Base-by-base conservation (phyloP, 2,113 vertebrate genomes). In the Zosterops borbonicus region DNA sequence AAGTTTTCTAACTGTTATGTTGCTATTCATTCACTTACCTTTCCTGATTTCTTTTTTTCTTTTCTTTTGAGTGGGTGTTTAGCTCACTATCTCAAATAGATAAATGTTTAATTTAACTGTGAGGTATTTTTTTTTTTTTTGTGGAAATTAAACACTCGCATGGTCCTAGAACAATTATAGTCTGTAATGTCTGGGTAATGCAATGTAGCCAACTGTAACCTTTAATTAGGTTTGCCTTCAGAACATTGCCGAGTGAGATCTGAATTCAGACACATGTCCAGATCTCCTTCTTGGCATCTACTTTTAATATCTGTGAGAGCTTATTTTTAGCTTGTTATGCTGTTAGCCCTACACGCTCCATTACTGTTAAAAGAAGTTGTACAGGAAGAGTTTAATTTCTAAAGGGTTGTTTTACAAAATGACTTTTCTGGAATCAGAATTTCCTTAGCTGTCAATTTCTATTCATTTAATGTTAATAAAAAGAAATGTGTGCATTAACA, bases 201-300 rank as follows among this genome's bases (percentile, higher is more conserved):
- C 70, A 83, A 76, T 2, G 6, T 75, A 91, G 71, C 49, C 93
- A 93, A 92, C 69, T 92, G 80, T 91, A 96, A 91, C 83, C 91
- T 97, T 94, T 93, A 93, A 96, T 96, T 97, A 93, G 35, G 44
- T 92, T 94, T 96, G 83, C 63, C 50, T 95, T 95, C 87, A 80
- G 91, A 93, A 79, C 64, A 65, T 39, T 94, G 89, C 90, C 91
- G 92, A 92, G 78, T 83, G 87, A 95, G 87, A 89, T 95, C 89
- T 94, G 83, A 95, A 83, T 95, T 86, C 58, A 88, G 73, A 86
- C 64, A 89, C 89, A 85, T 78, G 83, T 92, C 91, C 87, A 82
- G 83, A 84, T 94, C 90, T 92, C 41, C 67, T 70, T 86, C 86
- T 95, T 95, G 92, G 87, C 79, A 92, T 88, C 83, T 90, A 79